A percentile compares a stretch with the other conserved stretches of the same genome.
phyloP scores from a whole-genome alignment of 2,113 vertebrate species.

The Chamaetylas fuelleborni region DNA sequence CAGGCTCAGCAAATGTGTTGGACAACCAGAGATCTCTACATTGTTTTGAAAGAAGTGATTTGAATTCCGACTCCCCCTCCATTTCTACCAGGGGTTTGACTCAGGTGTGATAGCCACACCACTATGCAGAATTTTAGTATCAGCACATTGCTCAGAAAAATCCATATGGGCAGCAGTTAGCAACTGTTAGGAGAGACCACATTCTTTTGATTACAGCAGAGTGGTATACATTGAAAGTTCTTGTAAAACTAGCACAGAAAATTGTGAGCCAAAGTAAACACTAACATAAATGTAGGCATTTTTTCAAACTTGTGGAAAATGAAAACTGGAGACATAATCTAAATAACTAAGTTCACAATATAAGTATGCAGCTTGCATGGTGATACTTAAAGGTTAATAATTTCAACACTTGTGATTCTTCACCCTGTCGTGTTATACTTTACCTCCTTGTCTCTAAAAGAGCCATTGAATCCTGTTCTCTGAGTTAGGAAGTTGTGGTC shows the following conservation, averaged over 20 bases:
- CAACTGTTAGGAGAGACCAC: not conserved
- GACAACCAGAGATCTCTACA: not conserved
- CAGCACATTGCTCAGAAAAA: not conserved
- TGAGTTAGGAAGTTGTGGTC: not conserved
- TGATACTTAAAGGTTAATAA: not conserved
- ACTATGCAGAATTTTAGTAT: not conserved
- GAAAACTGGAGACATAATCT: not conserved
- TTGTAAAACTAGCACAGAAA: not conserved
- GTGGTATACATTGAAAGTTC: not conserved
- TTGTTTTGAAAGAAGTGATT: not conserved
- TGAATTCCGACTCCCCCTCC: not conserved
- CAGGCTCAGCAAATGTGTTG: not conserved
- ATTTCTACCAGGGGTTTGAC: not conserved
- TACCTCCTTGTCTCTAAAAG: not conserved
- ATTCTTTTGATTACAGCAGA: not conserved
- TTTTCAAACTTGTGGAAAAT: not conserved
- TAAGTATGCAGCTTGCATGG: not conserved
- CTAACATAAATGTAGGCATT: not conserved
- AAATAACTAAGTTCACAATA: not conserved
- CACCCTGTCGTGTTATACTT: not conserved
- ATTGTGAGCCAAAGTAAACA: not conserved
- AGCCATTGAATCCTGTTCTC: not conserved
- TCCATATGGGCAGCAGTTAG: not conserved
- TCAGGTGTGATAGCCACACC: not conserved
- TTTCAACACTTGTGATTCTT: not conserved